Conservation (phyloP, 2,113 vertebrate genomes). For the Diadophis punctatus region DNA sequence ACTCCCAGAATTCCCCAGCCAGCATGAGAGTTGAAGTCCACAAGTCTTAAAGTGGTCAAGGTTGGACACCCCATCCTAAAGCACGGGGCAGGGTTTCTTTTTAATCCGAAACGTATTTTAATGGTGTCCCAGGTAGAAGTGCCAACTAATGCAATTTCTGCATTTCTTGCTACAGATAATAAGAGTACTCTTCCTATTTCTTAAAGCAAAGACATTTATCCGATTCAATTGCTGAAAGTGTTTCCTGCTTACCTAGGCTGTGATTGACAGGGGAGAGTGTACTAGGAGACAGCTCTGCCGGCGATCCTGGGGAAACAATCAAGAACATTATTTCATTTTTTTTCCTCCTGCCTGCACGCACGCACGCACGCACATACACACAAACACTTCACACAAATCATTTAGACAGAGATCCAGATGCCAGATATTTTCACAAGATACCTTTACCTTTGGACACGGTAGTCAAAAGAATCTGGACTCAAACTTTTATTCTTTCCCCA, state of each 20-base stretch:
- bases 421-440: neutral
- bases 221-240: neutral
- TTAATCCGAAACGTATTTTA: neutral
- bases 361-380: neutral
- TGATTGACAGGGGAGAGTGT: constrained; percentile 93
- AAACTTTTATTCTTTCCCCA: constrained; percentile 1
- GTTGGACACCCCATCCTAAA: neutral
- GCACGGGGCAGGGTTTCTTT: too few species aligned
- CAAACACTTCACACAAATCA: neutral
- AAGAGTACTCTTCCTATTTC: neutral
- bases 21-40: too few species aligned
- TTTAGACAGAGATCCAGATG: neutral
- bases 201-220: neutral
- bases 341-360: accelerated
- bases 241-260: constrained; percentile 81
- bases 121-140: neutral
- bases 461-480: constrained; percentile 6
- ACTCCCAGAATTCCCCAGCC: neutral
- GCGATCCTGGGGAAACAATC: constrained; percentile 80
- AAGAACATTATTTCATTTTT: constrained; percentile 23
- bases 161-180: neutral
- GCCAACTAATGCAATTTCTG: neutral
- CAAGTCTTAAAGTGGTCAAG: too few species aligned
- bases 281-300: constrained; percentile 93
- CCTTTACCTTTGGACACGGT: neutral